These are phyloP conservation scores for Aleiodes leptofemur DNA, from an alignment of 2,888 invertebrate species.

Conservation along the genomic window DNA sequence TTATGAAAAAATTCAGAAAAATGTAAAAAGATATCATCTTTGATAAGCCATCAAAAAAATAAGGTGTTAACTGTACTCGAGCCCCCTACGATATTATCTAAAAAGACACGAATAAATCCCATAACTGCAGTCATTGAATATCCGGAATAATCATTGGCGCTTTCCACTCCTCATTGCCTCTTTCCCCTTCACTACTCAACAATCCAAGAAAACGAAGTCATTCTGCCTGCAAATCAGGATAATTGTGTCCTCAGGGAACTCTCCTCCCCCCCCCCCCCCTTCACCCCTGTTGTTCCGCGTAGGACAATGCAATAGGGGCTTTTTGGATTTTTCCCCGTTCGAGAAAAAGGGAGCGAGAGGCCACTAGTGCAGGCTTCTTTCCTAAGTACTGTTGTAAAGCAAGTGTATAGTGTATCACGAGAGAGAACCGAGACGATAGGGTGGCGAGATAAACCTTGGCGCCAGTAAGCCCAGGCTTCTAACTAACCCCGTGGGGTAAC, in stretches of 20 bases:
- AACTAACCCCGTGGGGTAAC: conserved; percentile 19
- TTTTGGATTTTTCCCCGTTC: neutral
- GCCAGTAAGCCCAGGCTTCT: conserved; percentile 60
- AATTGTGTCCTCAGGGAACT: conserved; percentile 68
- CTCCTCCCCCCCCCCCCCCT: conserved; percentile 37
- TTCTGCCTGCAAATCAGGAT: conserved; percentile 69
- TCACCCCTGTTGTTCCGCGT: conserved; percentile 55
- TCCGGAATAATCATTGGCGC: too few relatives aligned
- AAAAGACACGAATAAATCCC: too few relatives aligned
- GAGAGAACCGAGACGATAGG: conserved; percentile 60
- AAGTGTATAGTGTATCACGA: conserved; percentile 37
- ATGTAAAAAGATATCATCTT: too few relatives aligned
- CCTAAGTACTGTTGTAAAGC: conserved; percentile 14
- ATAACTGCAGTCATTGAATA: too few relatives aligned
- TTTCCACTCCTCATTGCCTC: conserved; percentile 14
- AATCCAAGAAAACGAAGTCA: conserved; percentile 54
- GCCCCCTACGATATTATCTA: too few relatives aligned
- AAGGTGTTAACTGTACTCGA: too few relatives aligned
- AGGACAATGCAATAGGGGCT: conserved; percentile 20
- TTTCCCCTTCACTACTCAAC: conserved; percentile 9
- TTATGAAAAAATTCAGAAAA: too few relatives aligned
- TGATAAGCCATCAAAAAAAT: too few relatives aligned
- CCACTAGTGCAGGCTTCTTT: conserved; percentile 6
- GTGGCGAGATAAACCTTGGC: conserved; percentile 66
- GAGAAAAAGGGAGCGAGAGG: neutral